These are phyloP conservation scores for Tupaia tana DNA, from an alignment of 2,113 vertebrate genomes.

Conservation along the genomic window DNA sequence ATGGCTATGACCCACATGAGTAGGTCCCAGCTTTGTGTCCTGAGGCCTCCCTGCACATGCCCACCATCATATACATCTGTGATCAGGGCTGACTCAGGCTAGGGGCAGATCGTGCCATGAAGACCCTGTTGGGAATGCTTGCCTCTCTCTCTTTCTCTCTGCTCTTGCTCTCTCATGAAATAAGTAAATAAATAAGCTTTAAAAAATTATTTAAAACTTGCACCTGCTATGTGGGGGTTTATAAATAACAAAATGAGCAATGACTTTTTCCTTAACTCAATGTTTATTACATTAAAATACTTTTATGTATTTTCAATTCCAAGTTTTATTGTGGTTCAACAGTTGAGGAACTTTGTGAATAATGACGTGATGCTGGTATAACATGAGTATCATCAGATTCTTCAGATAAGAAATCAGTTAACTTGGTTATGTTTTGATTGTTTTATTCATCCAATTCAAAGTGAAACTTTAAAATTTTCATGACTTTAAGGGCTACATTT, in stretches of 20 bases:
- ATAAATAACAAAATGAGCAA: conserved; percentile 9
- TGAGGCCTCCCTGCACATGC: too few species aligned
- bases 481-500: not conserved
- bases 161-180: too few species aligned
- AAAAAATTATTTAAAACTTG: not conserved
- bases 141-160: too few species aligned
- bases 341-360: not conserved
- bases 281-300: conserved; percentile 44
- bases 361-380: not conserved
- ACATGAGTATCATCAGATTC: not conserved
- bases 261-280: not conserved
- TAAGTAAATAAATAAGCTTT: too few species aligned
- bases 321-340: not conserved
- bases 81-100: too few species aligned
- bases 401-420: conserved; percentile 37
- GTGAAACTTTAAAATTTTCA: not conserved
- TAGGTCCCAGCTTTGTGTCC: too few species aligned
- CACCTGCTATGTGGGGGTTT: not conserved
- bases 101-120: too few species aligned
- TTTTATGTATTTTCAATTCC: conserved; percentile 38
- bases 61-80: too few species aligned
- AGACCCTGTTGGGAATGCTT: too few species aligned
- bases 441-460: not conserved
- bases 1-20: too few species aligned
- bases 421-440: not conserved